These are phyloP conservation scores for Empidonax traillii DNA, from an alignment of 2,113 vertebrate species.

Conservation along the genomic window DNA sequence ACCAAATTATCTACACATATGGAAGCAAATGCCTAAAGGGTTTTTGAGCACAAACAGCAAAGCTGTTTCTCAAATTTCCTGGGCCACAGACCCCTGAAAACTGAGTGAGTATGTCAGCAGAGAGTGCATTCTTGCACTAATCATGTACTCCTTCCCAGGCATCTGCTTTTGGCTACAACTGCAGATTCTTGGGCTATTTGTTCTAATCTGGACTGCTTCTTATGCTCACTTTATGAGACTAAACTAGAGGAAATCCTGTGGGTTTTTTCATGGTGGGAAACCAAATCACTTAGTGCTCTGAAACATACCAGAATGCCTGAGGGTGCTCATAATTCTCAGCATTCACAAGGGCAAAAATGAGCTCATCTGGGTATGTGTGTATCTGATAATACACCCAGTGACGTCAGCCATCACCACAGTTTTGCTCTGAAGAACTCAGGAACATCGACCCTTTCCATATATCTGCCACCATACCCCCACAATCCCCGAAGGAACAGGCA, in stretches of 20 bases:
- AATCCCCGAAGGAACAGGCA: neutral
- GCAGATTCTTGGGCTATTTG: neutral
- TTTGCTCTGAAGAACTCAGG: neutral
- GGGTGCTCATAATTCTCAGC: neutral
- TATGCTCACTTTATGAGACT: neutral
- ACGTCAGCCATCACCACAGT: neutral
- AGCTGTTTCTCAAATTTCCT: neutral
- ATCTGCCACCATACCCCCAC: neutral
- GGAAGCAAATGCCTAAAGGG: neutral
- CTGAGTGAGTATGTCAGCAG: neutral
- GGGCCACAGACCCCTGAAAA: neutral
- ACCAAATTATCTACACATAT: neutral
- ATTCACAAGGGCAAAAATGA: neutral
- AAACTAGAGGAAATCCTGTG: neutral
- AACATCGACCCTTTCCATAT: accelerated
- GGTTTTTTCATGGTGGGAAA: neutral
- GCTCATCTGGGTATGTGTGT: neutral
- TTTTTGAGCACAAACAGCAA: neutral
- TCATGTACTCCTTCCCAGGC: neutral
- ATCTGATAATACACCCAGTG: accelerated
- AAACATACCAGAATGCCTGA: neutral
- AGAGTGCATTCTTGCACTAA: neutral
- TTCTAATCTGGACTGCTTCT: neutral
- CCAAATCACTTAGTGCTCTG: neutral
- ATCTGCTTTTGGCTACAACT: neutral